Percentiles rank a stretch among this genome's conserved stretches.
Evolutionary conservation across 2,113 vertebrate species (phyloP).

Genomic region (Aythya baeri): DNA sequence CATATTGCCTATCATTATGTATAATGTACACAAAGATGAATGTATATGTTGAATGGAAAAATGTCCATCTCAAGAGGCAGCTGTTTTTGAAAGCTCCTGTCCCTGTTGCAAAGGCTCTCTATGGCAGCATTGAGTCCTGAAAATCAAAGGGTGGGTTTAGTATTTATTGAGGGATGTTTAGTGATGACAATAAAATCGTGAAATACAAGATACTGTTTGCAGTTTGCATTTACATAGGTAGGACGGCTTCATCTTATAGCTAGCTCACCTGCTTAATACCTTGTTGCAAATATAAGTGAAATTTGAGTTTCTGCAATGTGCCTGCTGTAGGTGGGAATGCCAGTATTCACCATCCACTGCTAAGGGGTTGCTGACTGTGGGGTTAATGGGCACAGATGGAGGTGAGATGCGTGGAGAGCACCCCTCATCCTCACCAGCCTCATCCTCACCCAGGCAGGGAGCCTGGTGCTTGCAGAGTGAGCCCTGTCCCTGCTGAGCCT

Average conservation of each 20-base stretch:
- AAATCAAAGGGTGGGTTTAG: background rate
- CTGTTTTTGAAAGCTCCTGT: background rate
- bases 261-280: background rate
- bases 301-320: background rate
- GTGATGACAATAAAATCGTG: background rate
- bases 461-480: background rate
- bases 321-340: background rate
- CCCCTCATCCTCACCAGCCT: background rate
- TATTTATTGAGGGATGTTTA: background rate
- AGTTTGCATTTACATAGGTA: background rate
- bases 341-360: accelerated
- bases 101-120: background rate
- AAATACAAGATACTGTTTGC: background rate
- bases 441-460: background rate
- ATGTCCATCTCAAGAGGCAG: background rate
- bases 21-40: background rate
- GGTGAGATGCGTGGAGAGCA: background rate
- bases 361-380: background rate
- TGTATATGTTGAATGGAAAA: background rate
- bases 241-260: background rate
- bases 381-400: background rate
- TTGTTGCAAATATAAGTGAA: background rate
- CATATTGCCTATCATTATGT: background rate
- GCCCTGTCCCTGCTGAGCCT: background rate
- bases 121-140: background rate